phyloP scores from a whole-genome alignment of 2,113 vertebrate genomes.

The Dicaeum eximium region DNA sequence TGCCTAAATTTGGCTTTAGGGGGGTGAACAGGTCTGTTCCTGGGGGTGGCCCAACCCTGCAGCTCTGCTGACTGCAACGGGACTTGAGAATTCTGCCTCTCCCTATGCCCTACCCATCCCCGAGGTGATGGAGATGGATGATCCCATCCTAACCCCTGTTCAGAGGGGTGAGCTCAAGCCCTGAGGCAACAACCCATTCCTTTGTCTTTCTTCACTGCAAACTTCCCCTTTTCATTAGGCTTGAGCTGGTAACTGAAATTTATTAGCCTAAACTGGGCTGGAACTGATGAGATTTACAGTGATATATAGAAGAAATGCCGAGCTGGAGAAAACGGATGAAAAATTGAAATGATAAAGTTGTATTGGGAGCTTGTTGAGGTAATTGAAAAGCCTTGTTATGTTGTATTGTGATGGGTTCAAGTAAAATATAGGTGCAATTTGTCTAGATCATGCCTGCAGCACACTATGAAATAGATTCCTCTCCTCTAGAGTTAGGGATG shows the following conservation, averaged over 20 bases:
- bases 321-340: slow-evolving; percentile 66
- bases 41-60: not conserved
- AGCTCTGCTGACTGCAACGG: not conserved
- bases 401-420: slow-evolving; percentile 61
- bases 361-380: slow-evolving; percentile 66
- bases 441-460: slow-evolving; percentile 66
- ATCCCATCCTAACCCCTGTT: not conserved
- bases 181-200: not conserved
- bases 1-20: not conserved
- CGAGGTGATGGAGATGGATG: not conserved
- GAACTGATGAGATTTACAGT: slow-evolving; percentile 67
- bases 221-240: slow-evolving; percentile 62
- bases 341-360: slow-evolving; percentile 72
- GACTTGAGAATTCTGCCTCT: not conserved
- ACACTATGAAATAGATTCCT: slow-evolving; percentile 36
- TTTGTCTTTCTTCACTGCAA: slow-evolving; percentile 22
- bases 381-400: slow-evolving; percentile 71
- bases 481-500: slow-evolving; percentile 27
- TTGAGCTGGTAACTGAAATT: slow-evolving; percentile 65
- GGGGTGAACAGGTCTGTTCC: not conserved
- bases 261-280: slow-evolving; percentile 68
- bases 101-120: accelerated
- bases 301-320: slow-evolving; percentile 59
- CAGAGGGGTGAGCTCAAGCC: not conserved
- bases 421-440: slow-evolving; percentile 70